Evolutionary conservation across 1,140 invertebrate genomes (phyloP).

Genomic region (Venturia canescens): DNA sequence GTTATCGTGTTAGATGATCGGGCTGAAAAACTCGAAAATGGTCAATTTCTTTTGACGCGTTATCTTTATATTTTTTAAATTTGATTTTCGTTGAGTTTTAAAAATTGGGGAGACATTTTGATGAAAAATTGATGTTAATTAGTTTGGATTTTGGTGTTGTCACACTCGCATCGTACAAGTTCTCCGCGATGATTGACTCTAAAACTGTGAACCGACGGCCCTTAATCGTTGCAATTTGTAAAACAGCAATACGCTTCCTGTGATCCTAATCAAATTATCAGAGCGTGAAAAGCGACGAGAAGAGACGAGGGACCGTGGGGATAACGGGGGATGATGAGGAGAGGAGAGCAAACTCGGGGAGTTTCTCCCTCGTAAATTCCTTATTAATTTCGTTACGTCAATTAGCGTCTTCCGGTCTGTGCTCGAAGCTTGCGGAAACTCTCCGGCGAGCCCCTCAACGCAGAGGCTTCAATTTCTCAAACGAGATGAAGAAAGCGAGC

Average conservation of each 20-base stretch:
- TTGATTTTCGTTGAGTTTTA: no score
- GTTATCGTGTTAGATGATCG: no score
- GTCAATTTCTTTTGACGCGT: no score
- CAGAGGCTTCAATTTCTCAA: constrained; percentile 38
- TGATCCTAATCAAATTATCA: constrained; percentile 40
- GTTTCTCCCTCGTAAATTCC: constrained; percentile 44
- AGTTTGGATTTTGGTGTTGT: no score
- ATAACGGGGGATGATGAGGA: neutral
- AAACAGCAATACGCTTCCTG: constrained; percentile 16
- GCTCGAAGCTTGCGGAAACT: constrained; percentile 34
- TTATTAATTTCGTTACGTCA: constrained; percentile 48
- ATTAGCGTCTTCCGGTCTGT: constrained; percentile 44
- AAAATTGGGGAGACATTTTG: no score
- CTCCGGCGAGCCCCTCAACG: neutral
- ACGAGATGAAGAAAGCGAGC: neutral
- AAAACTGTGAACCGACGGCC: neutral
- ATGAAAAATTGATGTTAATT: no score
- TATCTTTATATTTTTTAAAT: no score
- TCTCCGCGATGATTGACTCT: neutral
- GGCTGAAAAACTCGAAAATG: no score
- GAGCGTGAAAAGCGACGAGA: constrained; percentile 24
- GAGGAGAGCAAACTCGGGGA: constrained; percentile 28
- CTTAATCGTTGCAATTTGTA: constrained; percentile 42
- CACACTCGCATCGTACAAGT: neutral
- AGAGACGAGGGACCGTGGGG: neutral